A percentile compares a stretch with the other conserved stretches of the same genome.
Evolutionary conservation across 2,888 invertebrate species (phyloP).

Genomic region (Slavum lentiscoides): DNA sequence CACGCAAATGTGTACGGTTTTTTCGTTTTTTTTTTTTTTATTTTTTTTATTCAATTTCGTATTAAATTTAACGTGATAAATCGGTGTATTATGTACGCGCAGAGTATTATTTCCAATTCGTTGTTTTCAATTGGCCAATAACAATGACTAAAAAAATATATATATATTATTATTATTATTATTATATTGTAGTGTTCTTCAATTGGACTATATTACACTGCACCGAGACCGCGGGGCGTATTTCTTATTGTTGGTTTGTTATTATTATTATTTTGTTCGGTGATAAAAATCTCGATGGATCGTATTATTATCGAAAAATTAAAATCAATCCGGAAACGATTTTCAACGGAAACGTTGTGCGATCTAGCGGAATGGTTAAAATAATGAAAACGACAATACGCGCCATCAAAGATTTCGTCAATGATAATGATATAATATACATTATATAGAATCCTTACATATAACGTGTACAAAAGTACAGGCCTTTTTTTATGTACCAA

Average conservation of each 20-base stretch:
- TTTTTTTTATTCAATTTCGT: conserved; percentile 24
- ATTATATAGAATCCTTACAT: too few species aligned
- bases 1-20: conserved; percentile 16
- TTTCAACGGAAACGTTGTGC: conserved; percentile 21
- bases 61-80: conserved; percentile 11
- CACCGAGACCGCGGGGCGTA: conserved; percentile 15
- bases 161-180: neutral
- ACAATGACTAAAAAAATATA: conserved; percentile 25
- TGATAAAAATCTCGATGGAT: conserved; percentile 17
- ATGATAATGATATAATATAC: too few species aligned
- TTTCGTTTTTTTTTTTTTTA: too few species aligned
- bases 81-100: conserved; percentile 11
- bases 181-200: neutral
- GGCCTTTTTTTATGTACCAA: too few species aligned
- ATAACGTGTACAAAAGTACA: too few species aligned
- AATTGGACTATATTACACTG: conserved; percentile 20
- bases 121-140: conserved; percentile 44
- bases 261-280: neutral
- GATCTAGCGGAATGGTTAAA: too few species aligned
- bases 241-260: conserved; percentile 12
- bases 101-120: conserved; percentile 47
- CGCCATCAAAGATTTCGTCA: too few species aligned
- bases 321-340: conserved; percentile 8
- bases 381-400: too few species aligned
- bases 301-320: neutral